Percentiles rank a stretch among this genome's conserved stretches.
Evolutionary conservation across 35 echinoderm and acorn worm species (phyloP).

Genomic region (Strongylocentrotus purpuratus): DNA sequence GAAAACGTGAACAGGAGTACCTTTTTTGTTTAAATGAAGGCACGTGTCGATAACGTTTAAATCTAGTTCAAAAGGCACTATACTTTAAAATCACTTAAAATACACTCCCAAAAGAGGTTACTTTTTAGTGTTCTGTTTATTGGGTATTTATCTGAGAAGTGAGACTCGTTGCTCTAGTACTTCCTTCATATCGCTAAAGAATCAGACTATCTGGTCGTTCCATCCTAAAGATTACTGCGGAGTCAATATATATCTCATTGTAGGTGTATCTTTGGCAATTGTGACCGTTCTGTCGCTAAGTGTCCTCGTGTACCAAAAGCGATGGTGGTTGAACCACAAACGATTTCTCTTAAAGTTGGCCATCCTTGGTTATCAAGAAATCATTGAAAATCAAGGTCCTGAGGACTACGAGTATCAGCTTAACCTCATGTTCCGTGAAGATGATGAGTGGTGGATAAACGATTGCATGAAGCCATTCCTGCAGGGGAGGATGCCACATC

Average conservation of each 20-base stretch:
- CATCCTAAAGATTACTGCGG: not conserved
- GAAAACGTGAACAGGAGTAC: too few relatives aligned
- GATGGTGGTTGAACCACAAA: constrained; percentile 22
- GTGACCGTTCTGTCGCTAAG: not conserved
- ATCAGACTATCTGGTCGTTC: not conserved
- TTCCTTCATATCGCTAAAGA: not conserved
- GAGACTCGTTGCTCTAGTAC: not conserved
- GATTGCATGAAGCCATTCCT: not conserved
- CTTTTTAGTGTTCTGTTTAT: too few relatives aligned
- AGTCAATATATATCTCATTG: not conserved
- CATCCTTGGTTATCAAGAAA: not conserved
- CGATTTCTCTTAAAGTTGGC: not conserved
- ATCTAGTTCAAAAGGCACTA: too few relatives aligned
- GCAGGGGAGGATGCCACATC: not conserved
- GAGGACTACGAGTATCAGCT: constrained; percentile 12
- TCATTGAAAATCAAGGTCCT: not conserved
- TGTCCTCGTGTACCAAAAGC: not conserved
- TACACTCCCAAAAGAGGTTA: too few relatives aligned
- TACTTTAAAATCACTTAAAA: too few relatives aligned
- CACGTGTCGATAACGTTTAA: too few relatives aligned
- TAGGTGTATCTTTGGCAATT: not conserved
- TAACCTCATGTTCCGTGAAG: constrained; percentile 32
- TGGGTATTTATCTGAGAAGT: not conserved
- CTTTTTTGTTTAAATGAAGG: too few relatives aligned
- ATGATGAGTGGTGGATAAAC: not conserved